Conservation (phyloP, 53 echinoderm and acorn worm species). For the Apostichopus leukothele region DNA sequence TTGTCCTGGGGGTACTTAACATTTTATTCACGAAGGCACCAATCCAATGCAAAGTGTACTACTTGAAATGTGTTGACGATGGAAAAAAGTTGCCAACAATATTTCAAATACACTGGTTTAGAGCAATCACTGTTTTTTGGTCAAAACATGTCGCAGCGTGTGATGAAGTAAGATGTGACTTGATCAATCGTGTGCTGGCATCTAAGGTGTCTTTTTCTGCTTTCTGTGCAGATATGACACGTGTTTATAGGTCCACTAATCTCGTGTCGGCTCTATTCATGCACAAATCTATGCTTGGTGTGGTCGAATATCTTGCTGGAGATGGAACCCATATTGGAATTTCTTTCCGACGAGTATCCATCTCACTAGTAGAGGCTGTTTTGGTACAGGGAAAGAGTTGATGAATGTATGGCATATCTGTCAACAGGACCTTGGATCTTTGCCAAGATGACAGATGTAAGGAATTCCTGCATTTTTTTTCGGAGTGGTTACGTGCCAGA, state of each 20-base stretch:
- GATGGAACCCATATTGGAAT: constrained; percentile 35
- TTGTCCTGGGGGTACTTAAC: no score
- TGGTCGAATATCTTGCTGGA: constrained; percentile 11
- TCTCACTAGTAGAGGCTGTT: constrained; percentile 3
- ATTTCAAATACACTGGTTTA: background rate
- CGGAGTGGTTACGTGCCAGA: background rate
- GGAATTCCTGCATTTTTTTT: background rate
- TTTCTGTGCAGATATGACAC: constrained; percentile 19
- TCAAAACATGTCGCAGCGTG: constrained; percentile 15
- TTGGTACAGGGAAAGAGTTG: background rate
- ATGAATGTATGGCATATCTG: background rate
- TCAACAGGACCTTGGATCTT: background rate
- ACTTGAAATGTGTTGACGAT: background rate
- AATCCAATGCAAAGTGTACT: constrained; percentile 8
- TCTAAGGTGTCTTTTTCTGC: constrained; percentile 36
- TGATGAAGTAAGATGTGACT: constrained; percentile 32
- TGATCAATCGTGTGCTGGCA: constrained; percentile 6
- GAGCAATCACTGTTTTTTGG: constrained; percentile 21
- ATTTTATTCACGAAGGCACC: background rate
- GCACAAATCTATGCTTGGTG: constrained; percentile 34
- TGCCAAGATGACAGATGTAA: constrained; percentile 8
- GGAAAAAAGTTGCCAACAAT: background rate
- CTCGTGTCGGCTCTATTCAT: constrained; percentile 16
- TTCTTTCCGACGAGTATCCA: background rate
- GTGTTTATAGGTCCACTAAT: background rate